Evolutionary conservation across 1,140 invertebrate genomes (phyloP).

Genomic region (Pseudomyrmex gracilis): DNA sequence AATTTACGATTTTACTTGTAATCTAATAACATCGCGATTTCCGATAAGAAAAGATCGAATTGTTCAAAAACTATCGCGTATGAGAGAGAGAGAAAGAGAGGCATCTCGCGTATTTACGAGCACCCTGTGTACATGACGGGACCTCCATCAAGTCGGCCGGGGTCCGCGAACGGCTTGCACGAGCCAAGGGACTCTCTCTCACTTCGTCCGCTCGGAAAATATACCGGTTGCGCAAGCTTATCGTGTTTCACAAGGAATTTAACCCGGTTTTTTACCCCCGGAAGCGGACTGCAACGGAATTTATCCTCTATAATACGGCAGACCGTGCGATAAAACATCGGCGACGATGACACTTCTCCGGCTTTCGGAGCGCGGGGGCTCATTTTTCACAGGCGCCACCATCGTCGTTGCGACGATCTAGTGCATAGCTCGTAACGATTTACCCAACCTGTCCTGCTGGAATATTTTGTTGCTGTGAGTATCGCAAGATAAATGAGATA

Average conservation of each 20-base stretch:
- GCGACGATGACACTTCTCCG: conserved; percentile 47
- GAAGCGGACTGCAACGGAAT: conserved; percentile 36
- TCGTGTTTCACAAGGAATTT: conserved; percentile 63
- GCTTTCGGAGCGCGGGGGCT: conserved; percentile 19
- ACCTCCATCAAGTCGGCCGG: conserved; percentile 9
- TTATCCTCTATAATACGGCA: conserved; percentile 50
- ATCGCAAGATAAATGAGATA: conserved; percentile 28
- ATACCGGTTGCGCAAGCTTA: conserved; percentile 48
- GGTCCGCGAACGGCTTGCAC: background rate
- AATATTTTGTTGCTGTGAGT: conserved; percentile 33
- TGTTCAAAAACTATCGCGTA: too few species aligned
- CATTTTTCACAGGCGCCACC: conserved; percentile 49
- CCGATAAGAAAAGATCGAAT: background rate
- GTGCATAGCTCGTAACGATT: conserved; percentile 44
- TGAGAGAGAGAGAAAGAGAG: too few species aligned
- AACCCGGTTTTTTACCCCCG: conserved; percentile 44
- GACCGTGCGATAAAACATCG: conserved; percentile 52
- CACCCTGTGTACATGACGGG: conserved; percentile 8
- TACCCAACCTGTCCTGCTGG: conserved; percentile 7
- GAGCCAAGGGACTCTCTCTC: background rate
- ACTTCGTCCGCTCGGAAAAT: conserved; percentile 41
- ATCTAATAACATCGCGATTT: background rate
- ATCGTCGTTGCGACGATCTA: conserved; percentile 18
- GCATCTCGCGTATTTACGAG: conserved; percentile 22
- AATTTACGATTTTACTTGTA: too few species aligned